Evolutionary conservation across 2,113 vertebrate species (phyloP).

Genomic region (Psittacula cyanocephala): DNA sequence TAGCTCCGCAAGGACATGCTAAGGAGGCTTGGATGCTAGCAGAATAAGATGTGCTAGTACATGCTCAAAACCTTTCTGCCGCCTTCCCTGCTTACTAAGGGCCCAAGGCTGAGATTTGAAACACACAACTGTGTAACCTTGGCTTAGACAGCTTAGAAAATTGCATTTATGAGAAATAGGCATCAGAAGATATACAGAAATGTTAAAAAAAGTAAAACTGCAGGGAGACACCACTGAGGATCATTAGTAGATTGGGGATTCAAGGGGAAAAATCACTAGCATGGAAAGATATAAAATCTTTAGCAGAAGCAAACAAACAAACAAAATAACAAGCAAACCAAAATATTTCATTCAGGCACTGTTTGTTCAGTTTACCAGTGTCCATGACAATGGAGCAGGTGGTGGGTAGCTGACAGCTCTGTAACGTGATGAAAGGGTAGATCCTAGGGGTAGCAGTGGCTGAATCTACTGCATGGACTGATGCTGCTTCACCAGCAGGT

Average conservation of each 20-base stretch:
- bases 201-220: not conserved
- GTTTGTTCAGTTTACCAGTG: not conserved
- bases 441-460: fast-evolving
- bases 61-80: not conserved
- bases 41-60: not conserved
- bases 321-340: not conserved
- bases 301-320: not conserved
- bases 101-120: not conserved
- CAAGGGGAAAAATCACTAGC: not conserved
- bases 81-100: not conserved
- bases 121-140: not conserved
- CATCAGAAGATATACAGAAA: not conserved
- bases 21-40: not conserved
- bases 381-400: fast-evolving
- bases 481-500: not conserved
- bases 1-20: not conserved
- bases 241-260: not conserved
- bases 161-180: not conserved
- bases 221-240: fast-evolving
- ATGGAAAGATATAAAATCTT: not conserved
- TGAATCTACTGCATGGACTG: not conserved
- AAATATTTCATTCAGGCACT: not conserved
- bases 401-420: not conserved
- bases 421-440: not conserved
- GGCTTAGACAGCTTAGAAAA: not conserved